Conservation (phyloP, 1,140 invertebrate genomes). For the Periplaneta americana region DNA sequence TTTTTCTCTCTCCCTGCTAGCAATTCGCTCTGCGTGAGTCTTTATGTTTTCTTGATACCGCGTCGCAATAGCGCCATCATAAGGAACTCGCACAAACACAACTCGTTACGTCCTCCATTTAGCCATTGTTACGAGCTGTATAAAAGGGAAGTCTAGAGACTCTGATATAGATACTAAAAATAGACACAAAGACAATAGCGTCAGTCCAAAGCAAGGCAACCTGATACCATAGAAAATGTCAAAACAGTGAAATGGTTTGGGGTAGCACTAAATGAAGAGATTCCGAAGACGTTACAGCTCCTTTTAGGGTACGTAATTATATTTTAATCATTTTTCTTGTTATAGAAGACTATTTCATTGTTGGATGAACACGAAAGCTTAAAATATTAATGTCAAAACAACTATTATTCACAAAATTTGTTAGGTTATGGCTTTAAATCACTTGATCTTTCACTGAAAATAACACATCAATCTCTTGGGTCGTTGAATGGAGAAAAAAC, state of each 20-base stretch:
- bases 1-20: not conserved
- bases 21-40: not conserved
- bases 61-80: not conserved
- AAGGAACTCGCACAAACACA: not conserved
- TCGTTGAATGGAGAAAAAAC: not conserved
- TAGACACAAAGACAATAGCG: not conserved
- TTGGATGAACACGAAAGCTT: not conserved
- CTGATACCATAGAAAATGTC: not conserved
- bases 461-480: not conserved
- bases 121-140: not conserved
- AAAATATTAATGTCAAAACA: not conserved
- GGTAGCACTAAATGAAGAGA: too few relatives aligned
- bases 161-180: not conserved
- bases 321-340: not conserved
- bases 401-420: not conserved
- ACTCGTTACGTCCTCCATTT: not conserved
- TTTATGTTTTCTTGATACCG: not conserved
- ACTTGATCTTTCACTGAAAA: not conserved
- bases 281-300: too few relatives aligned
- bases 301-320: not conserved
- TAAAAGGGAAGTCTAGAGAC: not conserved
- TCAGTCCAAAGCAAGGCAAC: not conserved
- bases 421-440: not conserved
- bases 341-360: not conserved
- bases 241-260: not conserved